phyloP scores from a whole-genome alignment of 2,888 invertebrate species.

The Stenodema calcarata region DNA sequence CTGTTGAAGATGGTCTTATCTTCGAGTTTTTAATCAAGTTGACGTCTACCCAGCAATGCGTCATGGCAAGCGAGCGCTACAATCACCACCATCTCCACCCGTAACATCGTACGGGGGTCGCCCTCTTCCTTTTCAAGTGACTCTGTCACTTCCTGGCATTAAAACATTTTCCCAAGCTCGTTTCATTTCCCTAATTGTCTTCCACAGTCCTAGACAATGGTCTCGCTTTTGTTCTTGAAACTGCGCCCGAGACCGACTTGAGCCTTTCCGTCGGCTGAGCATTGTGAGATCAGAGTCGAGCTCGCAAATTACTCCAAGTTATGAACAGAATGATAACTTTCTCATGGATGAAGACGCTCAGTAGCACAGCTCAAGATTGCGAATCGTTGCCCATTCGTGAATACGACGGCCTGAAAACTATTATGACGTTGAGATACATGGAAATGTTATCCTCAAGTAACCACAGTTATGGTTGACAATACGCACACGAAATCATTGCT shows the following conservation, averaged over 20 bases:
- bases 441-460: no score
- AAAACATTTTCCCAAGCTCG: slow-evolving; percentile 47
- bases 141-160: slow-evolving; percentile 43
- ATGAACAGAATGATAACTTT: slow-evolving; percentile 43
- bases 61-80: neutral
- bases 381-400: no score
- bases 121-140: slow-evolving; percentile 20
- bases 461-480: no score
- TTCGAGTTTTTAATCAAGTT: no score
- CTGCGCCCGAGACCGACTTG: neutral
- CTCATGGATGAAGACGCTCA: neutral
- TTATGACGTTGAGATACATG: no score
- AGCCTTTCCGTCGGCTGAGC: neutral
- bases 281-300: neutral
- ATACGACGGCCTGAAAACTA: no score
- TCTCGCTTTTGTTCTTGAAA: slow-evolving; percentile 14
- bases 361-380: no score
- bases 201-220: neutral
- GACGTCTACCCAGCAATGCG: no score
- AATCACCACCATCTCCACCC: neutral
- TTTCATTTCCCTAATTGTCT: slow-evolving; percentile 43
- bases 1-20: no score
- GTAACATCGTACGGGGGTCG: neutral
- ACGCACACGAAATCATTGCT: no score
- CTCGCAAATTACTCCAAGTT: slow-evolving; percentile 40